These are phyloP conservation scores for Chironomus striatipennis DNA, from an alignment of 1,140 invertebrate species.

Conservation along the genomic window DNA sequence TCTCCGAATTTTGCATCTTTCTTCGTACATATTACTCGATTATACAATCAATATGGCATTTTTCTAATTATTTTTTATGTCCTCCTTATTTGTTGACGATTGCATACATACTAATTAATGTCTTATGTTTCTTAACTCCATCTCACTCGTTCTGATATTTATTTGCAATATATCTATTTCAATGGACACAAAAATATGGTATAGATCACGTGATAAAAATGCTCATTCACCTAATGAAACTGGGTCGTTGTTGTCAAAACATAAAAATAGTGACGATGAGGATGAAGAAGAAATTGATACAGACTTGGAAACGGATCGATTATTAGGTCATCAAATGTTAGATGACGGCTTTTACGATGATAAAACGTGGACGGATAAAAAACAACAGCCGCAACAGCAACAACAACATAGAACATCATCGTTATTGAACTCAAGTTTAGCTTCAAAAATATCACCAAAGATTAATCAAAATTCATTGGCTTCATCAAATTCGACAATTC, in stretches of 20 bases:
- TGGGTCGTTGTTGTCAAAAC: conserved; percentile 1
- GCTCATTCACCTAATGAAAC: conserved; percentile 13
- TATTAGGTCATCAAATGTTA: conserved; percentile 70
- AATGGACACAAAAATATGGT: background rate
- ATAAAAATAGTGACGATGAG: conserved; percentile 16
- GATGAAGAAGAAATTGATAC: conserved; percentile 71
- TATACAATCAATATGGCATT: background rate
- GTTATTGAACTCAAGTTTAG: background rate
- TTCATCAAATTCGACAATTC: background rate
- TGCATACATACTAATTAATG: no score
- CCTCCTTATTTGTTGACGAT: no score
- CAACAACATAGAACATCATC: background rate
- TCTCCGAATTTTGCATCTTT: background rate
- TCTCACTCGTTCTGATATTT: background rate
- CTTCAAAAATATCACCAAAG: conserved; percentile 13
- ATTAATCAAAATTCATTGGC: background rate
- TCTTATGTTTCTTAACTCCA: background rate
- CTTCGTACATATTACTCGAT: background rate
- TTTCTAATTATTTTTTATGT: no score
- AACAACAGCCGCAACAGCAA: background rate
- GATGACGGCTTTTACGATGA: conserved; percentile 85
- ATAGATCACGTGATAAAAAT: conserved; percentile 17
- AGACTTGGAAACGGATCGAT: conserved; percentile 78
- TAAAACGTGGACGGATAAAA: conserved; percentile 44
- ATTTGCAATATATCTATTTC: background rate